phyloP scores from a whole-genome alignment of 2,113 vertebrate species.

The Brachyhypopomus gauderio region DNA sequence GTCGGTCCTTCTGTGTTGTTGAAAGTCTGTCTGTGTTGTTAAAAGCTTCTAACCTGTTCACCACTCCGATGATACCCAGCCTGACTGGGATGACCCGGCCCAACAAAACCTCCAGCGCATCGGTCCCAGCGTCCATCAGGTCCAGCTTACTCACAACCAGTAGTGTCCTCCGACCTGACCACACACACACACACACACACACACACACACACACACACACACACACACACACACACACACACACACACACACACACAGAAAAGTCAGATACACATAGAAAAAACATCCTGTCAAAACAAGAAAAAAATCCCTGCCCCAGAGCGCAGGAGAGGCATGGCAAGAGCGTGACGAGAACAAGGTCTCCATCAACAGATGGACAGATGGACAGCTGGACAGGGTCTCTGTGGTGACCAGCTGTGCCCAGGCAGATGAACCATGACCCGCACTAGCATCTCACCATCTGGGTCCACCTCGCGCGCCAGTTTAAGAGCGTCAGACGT shows the following conservation, averaged over 20 bases:
- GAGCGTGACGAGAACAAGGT: too few species aligned
- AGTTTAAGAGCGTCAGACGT: slow-evolving; percentile 79
- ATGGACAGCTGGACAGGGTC: background rate
- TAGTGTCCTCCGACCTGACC: slow-evolving; percentile 76
- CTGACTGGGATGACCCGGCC: slow-evolving; percentile 80
- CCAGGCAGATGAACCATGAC: slow-evolving; percentile 1
- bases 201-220: background rate
- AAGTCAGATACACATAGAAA: background rate
- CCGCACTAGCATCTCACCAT: slow-evolving; percentile 68
- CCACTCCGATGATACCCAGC: slow-evolving; percentile 81
- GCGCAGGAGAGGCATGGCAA: too few species aligned
- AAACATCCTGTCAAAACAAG: too few species aligned
- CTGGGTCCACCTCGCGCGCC: slow-evolving; percentile 78
- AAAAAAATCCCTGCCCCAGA: too few species aligned
- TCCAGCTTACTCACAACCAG: slow-evolving; percentile 81
- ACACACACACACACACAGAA: too few species aligned
- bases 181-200: slow-evolving; percentile 3
- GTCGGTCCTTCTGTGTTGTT: background rate
- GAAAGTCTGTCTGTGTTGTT: too few species aligned
- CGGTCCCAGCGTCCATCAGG: slow-evolving; percentile 82
- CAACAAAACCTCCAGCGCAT: slow-evolving; percentile 80
- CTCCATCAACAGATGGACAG: background rate
- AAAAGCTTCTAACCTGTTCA: slow-evolving; percentile 75
- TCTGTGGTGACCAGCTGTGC: background rate
- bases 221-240: too few species aligned